Evolutionary conservation across 2,888 invertebrate genomes (phyloP).

Genomic region (Unio pictorum): DNA sequence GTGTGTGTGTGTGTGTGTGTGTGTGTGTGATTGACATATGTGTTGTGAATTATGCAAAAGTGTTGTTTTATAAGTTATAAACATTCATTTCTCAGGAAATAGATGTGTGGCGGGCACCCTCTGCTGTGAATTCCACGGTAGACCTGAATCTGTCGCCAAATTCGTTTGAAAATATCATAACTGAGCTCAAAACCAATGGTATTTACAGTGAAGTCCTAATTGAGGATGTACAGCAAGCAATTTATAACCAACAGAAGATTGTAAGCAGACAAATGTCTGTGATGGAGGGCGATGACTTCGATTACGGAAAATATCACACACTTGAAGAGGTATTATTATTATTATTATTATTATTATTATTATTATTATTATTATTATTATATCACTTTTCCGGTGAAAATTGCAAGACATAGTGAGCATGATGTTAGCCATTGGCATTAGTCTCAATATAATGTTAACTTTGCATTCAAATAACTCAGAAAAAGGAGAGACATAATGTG

Average conservation of each 20-base stretch:
- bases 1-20: too few relatives aligned
- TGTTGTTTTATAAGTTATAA: too few relatives aligned
- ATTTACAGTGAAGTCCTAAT: conserved; percentile 16
- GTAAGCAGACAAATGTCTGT: background rate
- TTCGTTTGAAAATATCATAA: conserved; percentile 12
- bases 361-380: too few relatives aligned
- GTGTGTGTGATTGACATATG: too few relatives aligned
- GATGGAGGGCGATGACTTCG: conserved; percentile 17
- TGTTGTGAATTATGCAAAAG: too few relatives aligned
- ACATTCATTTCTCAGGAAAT: conserved; percentile 5
- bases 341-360: too few relatives aligned
- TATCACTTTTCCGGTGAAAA: too few relatives aligned
- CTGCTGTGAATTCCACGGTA: conserved; percentile 11
- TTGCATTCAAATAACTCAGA: too few relatives aligned
- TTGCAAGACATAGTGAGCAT: too few relatives aligned
- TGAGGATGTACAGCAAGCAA: conserved; percentile 29
- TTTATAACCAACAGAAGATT: conserved; percentile 15
- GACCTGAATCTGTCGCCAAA: conserved; percentile 17
- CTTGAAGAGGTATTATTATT: conserved; percentile 29
- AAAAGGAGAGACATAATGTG: too few relatives aligned
- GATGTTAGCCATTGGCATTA: too few relatives aligned
- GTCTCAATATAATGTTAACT: too few relatives aligned
- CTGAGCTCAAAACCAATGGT: conserved; percentile 7
- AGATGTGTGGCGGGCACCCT: conserved; percentile 23
- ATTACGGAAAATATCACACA: conserved; percentile 38